Conservation (phyloP, 64 coral and sea anemone species). For the Dendrophyllia cribrosa region DNA sequence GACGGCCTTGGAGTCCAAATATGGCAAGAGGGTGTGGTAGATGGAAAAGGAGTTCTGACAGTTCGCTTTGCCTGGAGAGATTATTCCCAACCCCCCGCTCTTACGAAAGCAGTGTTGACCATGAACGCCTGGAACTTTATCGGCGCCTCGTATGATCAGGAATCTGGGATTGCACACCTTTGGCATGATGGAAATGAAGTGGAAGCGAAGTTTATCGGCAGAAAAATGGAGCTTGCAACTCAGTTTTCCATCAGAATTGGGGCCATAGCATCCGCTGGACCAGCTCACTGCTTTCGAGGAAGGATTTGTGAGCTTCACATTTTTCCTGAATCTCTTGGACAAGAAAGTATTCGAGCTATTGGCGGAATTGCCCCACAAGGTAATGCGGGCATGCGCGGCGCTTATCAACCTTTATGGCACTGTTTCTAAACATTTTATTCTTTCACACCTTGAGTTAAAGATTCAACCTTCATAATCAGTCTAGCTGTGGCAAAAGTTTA, state of each 20-base stretch:
- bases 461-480: too few species aligned
- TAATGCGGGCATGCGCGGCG: background rate
- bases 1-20: slow-evolving; percentile 74
- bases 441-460: too few species aligned
- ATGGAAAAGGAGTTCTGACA: slow-evolving; percentile 62
- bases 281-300: slow-evolving; percentile 50
- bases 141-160: slow-evolving; percentile 70
- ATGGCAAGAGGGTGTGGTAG: slow-evolving; percentile 57
- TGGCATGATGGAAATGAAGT: slow-evolving; percentile 86
- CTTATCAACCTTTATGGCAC: too few species aligned
- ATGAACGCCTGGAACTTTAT: slow-evolving; percentile 86
- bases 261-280: slow-evolving; percentile 4
- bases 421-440: too few species aligned
- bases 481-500: too few species aligned
- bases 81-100: background rate
- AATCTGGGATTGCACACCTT: slow-evolving; percentile 49
- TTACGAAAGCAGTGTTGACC: slow-evolving; percentile 52
- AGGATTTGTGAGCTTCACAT: slow-evolving; percentile 55
- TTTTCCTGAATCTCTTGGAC: slow-evolving; percentile 39
- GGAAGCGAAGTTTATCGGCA: slow-evolving; percentile 40
- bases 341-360: slow-evolving; percentile 13
- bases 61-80: slow-evolving; percentile 49
- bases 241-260: slow-evolving; percentile 78
- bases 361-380: slow-evolving; percentile 52
- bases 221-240: slow-evolving; percentile 64